Evolutionary conservation across 2,113 vertebrate genomes (phyloP).

Genomic region (Haplochromis vanheusdeni): DNA sequence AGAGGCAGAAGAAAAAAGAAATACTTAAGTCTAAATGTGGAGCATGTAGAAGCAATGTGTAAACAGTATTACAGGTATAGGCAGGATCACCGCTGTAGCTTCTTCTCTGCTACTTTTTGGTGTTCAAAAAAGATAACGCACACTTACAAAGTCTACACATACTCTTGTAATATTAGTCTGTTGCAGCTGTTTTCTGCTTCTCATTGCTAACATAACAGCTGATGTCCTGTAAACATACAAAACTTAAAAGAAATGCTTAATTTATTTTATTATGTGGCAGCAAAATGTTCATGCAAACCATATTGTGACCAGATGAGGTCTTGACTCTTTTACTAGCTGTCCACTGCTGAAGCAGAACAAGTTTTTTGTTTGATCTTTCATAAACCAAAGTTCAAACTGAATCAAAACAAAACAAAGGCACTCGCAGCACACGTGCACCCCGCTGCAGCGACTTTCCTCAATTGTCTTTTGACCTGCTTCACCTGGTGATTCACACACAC

Average conservation of each 20-base stretch:
- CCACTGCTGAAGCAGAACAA: conserved; percentile 28
- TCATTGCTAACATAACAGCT: conserved; percentile 12
- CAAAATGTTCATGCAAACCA: conserved; percentile 28
- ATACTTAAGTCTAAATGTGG: neutral
- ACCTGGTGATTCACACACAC: conserved; percentile 28
- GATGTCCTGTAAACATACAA: conserved; percentile 27
- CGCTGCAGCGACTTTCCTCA: neutral
- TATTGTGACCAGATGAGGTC: conserved; percentile 60
- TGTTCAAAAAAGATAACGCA: neutral
- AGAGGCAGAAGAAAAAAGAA: neutral
- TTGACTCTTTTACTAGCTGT: conserved; percentile 21
- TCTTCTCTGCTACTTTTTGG: neutral
- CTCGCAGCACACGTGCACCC: neutral
- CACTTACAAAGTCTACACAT: neutral
- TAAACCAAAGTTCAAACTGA: neutral
- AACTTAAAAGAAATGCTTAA: neutral
- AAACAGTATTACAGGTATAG: neutral
- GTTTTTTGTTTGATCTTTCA: neutral
- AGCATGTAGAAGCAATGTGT: neutral
- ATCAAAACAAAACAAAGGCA: neutral
- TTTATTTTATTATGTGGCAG: conserved; percentile 4
- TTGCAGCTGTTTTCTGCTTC: conserved; percentile 17
- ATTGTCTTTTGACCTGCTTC: conserved; percentile 4
- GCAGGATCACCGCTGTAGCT: neutral
- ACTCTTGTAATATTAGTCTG: neutral